These are phyloP conservation scores for Umimayanthus chanpuru DNA, from an alignment of 92 coral and sea anemone species.

Conservation along the genomic window DNA sequence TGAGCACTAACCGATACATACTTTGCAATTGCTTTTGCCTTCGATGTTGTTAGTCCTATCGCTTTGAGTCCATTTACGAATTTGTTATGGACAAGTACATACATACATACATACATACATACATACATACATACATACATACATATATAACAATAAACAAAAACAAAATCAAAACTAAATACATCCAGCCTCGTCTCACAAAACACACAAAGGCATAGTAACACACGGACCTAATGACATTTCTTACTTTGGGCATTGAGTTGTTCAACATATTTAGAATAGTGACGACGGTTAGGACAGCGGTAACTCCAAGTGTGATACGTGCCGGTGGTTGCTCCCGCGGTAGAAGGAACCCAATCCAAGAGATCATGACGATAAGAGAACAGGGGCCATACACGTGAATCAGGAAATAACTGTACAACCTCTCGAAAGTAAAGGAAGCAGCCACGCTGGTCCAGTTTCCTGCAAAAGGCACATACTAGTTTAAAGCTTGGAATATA, in stretches of 20 bases:
- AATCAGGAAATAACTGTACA: constrained; percentile 93
- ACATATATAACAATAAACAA: background rate
- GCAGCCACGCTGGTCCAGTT: constrained; percentile 89
- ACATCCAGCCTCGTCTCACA: too few species aligned
- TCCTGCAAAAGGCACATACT: constrained; percentile 52
- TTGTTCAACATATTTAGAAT: constrained; percentile 93
- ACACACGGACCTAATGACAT: background rate
- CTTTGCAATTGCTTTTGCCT: too few species aligned
- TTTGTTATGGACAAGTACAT: too few species aligned
- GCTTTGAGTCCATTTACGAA: too few species aligned
- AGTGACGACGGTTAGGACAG: constrained; percentile 94
- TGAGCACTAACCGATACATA: too few species aligned
- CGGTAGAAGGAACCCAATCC: constrained; percentile 92
- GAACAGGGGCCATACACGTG: constrained; percentile 99
- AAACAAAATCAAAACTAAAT: too few species aligned
- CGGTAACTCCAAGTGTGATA: constrained; percentile 93
- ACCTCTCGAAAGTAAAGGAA: constrained; percentile 78
- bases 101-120: too few species aligned
- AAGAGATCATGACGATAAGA: constrained; percentile 87
- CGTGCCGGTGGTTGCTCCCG: constrained; percentile 98
- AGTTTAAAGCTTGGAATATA: background rate
- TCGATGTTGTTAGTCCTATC: too few species aligned
- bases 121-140: background rate
- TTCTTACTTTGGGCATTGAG: constrained; percentile 96
- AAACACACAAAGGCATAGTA: too few species aligned